Percentiles rank a stretch among this genome's conserved stretches.
Conservation (phyloP, 2,888 invertebrate genomes). For the Eustalomyia histrio region DNA sequence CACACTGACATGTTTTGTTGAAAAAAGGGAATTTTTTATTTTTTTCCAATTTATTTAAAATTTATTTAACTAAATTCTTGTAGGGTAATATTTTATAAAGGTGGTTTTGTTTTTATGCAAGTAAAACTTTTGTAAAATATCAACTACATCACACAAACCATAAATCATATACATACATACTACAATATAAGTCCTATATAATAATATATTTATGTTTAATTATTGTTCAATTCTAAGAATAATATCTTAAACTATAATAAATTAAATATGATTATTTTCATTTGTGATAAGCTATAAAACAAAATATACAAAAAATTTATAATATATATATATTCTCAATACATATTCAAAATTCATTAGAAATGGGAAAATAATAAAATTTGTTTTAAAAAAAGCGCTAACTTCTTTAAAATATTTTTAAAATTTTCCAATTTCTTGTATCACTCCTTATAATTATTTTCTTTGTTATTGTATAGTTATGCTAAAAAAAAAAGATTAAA, state of each 20-base stretch:
- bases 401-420: neutral
- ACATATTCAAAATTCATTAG: slow-evolving; percentile 72
- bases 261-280: slow-evolving; percentile 75
- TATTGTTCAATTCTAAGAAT: slow-evolving; percentile 79
- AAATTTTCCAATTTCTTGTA: slow-evolving; percentile 11
- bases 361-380: slow-evolving; percentile 54
- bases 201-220: slow-evolving; percentile 72
- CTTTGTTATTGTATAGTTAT: slow-evolving; percentile 78
- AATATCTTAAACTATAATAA: slow-evolving; percentile 73
- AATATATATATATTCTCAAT: slow-evolving; percentile 70
- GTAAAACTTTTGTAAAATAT: slow-evolving; percentile 55
- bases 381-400: neutral
- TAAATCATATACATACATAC: slow-evolving; percentile 72
- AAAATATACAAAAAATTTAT: slow-evolving; percentile 73
- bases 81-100: slow-evolving; percentile 2
- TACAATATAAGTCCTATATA: slow-evolving; percentile 77
- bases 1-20: neutral
- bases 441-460: slow-evolving; percentile 68
- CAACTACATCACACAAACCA: slow-evolving; percentile 1
- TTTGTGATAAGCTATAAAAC: slow-evolving; percentile 76
- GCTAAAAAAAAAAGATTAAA: slow-evolving; percentile 57
- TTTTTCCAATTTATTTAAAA: neutral
- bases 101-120: slow-evolving; percentile 54
- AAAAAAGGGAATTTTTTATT: neutral
- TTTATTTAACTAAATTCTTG: neutral